Evolutionary conservation across 2,797 vertebrate species (phyloP).

Genomic region (Syndactyla subalaris): DNA sequence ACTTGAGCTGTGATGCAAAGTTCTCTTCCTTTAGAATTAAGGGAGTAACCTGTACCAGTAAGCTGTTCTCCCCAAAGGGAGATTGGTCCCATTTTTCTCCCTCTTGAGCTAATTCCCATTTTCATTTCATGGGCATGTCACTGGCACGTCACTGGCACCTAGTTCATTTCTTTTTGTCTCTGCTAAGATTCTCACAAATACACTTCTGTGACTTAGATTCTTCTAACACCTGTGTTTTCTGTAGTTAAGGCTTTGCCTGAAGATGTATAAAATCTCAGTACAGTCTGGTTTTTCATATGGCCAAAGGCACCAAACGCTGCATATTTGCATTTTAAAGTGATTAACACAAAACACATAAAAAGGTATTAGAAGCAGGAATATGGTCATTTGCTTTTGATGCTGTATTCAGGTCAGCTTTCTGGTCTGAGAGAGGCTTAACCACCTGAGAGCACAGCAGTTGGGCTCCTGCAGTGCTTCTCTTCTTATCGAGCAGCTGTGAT

Average conservation of each 20-base stretch:
- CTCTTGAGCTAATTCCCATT: neutral
- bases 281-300: neutral
- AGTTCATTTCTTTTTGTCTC: neutral
- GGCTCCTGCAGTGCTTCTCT: neutral
- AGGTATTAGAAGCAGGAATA: neutral
- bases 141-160: neutral
- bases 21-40: neutral
- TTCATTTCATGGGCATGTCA: neutral
- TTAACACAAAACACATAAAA: neutral
- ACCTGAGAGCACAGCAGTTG: neutral
- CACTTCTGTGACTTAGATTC: neutral
- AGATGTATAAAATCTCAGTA: neutral
- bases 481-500: neutral
- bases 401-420: neutral
- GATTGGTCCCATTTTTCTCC: neutral
- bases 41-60: neutral
- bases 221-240: neutral
- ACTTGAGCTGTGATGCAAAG: neutral
- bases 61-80: neutral
- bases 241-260: neutral
- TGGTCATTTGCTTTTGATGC: neutral
- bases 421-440: neutral
- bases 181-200: neutral
- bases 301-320: neutral
- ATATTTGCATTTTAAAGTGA: neutral